These are phyloP conservation scores for Coenobita brevimanus DNA, from an alignment of 1,140 invertebrate genomes.

Conservation along the genomic window DNA sequence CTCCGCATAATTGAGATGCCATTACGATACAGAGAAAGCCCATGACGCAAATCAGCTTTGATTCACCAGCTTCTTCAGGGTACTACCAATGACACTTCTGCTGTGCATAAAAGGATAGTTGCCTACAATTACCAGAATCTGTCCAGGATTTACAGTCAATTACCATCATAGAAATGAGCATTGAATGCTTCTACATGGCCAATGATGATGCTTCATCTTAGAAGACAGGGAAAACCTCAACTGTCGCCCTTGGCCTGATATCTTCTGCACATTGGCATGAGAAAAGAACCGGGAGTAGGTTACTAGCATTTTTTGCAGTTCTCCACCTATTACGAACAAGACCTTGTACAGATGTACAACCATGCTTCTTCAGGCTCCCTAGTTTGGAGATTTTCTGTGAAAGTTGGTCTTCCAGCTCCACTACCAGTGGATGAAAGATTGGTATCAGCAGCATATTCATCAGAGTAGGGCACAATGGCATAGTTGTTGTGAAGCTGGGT, in stretches of 20 bases:
- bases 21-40: neutral
- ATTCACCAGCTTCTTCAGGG: slow-evolving; percentile 6
- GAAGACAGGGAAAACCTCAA: slow-evolving; percentile 10
- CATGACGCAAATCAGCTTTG: neutral
- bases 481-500: no score
- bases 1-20: neutral
- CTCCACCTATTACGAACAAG: no score
- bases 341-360: no score
- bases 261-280: neutral
- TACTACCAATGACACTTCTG: neutral
- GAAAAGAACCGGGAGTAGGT: neutral
- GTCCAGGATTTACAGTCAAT: no score
- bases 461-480: no score
- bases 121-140: slow-evolving; percentile 4
- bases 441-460: no score
- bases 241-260: neutral
- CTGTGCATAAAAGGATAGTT: neutral
- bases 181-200: neutral
- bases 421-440: no score
- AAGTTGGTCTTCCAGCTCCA: no score
- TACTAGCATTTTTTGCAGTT: no score
- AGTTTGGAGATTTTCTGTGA: no score
- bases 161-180: neutral
- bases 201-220: neutral
- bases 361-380: no score